Evolutionary conservation across 2,797 vertebrate genomes (phyloP).

Genomic region (Bovichtus diacanthus): DNA sequence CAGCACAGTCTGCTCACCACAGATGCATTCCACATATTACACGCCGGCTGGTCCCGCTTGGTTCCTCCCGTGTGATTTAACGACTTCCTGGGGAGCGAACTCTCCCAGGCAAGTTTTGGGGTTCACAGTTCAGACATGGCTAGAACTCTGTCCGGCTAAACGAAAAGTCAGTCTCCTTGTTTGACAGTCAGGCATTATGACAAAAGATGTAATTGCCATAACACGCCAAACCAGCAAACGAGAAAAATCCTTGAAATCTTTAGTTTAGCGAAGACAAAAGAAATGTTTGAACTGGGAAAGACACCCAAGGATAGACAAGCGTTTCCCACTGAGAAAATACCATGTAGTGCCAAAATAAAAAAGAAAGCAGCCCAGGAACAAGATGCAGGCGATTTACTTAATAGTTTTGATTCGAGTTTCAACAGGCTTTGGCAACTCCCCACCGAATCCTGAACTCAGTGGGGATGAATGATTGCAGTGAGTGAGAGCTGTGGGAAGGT

Average conservation of each 20-base stretch:
- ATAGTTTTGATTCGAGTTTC: constrained; percentile 57
- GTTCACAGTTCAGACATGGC: constrained; percentile 47
- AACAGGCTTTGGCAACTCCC: constrained; percentile 49
- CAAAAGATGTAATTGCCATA: neutral
- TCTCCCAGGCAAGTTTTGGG: constrained; percentile 23
- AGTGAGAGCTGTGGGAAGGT: constrained; percentile 20
- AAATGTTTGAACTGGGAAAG: constrained; percentile 21
- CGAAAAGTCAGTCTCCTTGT: constrained; percentile 15
- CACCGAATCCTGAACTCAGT: constrained; percentile 43
- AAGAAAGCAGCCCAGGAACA: constrained; percentile 45
- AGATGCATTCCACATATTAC: constrained; percentile 58
- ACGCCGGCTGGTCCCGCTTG: constrained; percentile 32
- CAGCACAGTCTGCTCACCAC: constrained; percentile 32
- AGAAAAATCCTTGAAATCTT: constrained; percentile 24
- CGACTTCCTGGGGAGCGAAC: constrained; percentile 46
- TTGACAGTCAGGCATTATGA: constrained; percentile 6
- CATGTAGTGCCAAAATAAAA: constrained; percentile 19
- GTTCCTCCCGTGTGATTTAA: constrained; percentile 52
- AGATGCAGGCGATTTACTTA: constrained; percentile 55
- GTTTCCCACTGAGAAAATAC: constrained; percentile 36
- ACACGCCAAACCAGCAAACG: constrained; percentile 16
- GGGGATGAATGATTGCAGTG: constrained; percentile 30
- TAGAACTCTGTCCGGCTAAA: constrained; percentile 16
- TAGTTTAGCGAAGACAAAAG: constrained; percentile 33
- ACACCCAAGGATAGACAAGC: constrained; percentile 33